Conservation (phyloP, 2,888 invertebrate genomes). For the Ctenicera cuprea region DNA sequence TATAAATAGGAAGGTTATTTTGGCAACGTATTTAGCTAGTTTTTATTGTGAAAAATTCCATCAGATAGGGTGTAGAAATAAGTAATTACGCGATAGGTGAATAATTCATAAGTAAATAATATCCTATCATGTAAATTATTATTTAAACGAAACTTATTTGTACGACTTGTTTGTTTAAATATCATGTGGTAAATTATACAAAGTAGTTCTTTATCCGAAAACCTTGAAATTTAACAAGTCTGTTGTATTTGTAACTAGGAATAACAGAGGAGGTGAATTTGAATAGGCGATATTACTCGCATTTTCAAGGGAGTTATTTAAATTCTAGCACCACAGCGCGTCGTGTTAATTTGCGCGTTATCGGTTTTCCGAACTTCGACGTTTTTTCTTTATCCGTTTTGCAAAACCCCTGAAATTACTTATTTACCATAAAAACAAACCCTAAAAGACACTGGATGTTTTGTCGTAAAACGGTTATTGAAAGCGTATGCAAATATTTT, state of each 20-base stretch:
- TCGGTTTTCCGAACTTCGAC: not conserved
- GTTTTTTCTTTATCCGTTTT: not conserved
- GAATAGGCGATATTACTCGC: constrained; percentile 25
- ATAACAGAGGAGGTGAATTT: constrained; percentile 26
- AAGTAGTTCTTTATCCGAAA: constrained; percentile 24
- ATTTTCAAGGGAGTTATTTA: not conserved
- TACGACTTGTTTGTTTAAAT: constrained; percentile 25
- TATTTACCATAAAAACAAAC: not conserved
- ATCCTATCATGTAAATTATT: too few relatives aligned
- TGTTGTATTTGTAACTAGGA: constrained; percentile 34
- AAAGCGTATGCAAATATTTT: constrained; percentile 26
- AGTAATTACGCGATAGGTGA: not conserved
- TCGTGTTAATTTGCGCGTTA: too few relatives aligned
- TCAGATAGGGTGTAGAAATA: too few relatives aligned
- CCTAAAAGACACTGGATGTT: not conserved
- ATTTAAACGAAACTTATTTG: constrained; percentile 14
- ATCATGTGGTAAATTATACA: constrained; percentile 24
- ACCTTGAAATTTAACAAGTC: constrained; percentile 44
- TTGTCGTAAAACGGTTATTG: not conserved
- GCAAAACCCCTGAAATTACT: not conserved
- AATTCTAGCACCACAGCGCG: not conserved
- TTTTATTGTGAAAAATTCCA: too few relatives aligned
- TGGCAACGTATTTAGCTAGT: too few relatives aligned
- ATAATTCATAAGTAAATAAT: not conserved
- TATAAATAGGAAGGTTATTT: too few relatives aligned